Evolutionary conservation across 2,888 invertebrate species (phyloP), one percentile per base, ranked within the genome.

Genomic region (Bruchidius siliquastri): DNA sequence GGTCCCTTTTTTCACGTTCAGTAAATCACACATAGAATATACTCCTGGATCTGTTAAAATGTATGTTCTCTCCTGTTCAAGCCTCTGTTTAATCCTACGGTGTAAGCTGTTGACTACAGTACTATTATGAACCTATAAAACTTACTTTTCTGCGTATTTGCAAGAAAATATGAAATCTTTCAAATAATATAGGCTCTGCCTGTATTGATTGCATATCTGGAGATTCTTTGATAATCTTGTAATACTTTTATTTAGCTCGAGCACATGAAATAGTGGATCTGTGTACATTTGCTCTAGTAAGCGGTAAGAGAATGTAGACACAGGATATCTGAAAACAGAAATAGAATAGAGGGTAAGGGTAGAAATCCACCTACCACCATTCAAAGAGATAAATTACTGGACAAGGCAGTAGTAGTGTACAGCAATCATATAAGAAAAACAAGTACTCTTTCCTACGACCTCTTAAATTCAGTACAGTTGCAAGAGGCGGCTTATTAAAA

Each of bases 291-390:
- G 92, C 79, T 93, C 92, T 77, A 96, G 85, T 68, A 96, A 87
- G 77, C 93, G 90, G 81, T 91, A 91, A 0, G 95, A 93, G 86
- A 95, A 95, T 80, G 92, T 93, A 18, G 94, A 94, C 18, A 96
- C 95, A n/a, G 91, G 90, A 87, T 92, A 94, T 82, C 92, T 92
- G 74, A 85, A 89, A 84, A 85, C 72, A 75, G 77, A 73, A 72
- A 69, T 67, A 67, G 2, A 67, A 67, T 67, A 20, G 20, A 67
- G 4, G 67, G 2, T n/a, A n/a, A n/a, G n/a, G n/a, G n/a, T n/a
- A n/a, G n/a, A n/a, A n/a, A n/a, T n/a, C n/a, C n/a, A n/a, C n/a
- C n/a, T n/a, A n/a, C n/a, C n/a, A n/a, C n/a, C n/a, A n/a, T n/a
- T n/a, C n/a, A n/a, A n/a, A n/a, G n/a, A n/a, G n/a, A n/a, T n/a